phyloP scores from a whole-genome alignment of 2,888 invertebrate genomes.

The Morpho deidamia region DNA sequence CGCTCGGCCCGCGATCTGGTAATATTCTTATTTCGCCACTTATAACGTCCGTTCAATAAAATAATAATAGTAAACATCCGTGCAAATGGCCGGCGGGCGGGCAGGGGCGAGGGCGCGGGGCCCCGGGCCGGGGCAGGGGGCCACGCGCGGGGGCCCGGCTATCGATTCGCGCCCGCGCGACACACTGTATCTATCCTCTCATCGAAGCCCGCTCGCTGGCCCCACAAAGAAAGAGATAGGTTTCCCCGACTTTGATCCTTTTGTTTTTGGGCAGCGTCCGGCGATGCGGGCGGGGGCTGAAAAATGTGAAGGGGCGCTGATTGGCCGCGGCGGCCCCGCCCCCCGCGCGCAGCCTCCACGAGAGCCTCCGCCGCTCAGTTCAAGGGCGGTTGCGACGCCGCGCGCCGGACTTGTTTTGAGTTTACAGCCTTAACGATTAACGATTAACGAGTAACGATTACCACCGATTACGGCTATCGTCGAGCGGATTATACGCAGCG shows the following conservation, averaged over 20 bases:
- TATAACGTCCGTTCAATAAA: conserved; percentile 75
- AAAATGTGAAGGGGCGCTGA: conserved; percentile 76
- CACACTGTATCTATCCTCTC: conserved; percentile 77
- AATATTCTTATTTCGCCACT: conserved; percentile 70
- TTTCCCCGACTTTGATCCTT: conserved; percentile 78
- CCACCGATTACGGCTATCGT: conserved; percentile 24
- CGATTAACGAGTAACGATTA: conserved; percentile 16
- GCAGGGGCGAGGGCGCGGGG: conserved; percentile 36
- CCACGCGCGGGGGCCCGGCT: conserved; percentile 39
- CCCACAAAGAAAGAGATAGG: conserved; percentile 79
- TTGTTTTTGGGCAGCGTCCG: conserved; percentile 79
- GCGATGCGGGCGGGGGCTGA: conserved; percentile 75
- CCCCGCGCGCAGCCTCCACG: conserved; percentile 44
- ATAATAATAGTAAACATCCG: conserved; percentile 77
- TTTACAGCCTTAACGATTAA: conserved; percentile 29
- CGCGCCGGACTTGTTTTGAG: conserved; percentile 61
- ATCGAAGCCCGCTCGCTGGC: conserved; percentile 73
- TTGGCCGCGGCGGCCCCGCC: conserved; percentile 67
- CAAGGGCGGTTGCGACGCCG: conserved; percentile 70
- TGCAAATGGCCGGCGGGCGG: conserved; percentile 73
- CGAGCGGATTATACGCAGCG: conserved; percentile 14
- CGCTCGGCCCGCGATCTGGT: conserved; percentile 48
- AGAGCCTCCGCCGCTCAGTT: conserved; percentile 57
- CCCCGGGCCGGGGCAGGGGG: conserved; percentile 43
- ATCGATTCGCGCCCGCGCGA: conserved; percentile 77